phyloP scores from a whole-genome alignment of 2,888 invertebrate genomes.

The Agriotes lineatus region DNA sequence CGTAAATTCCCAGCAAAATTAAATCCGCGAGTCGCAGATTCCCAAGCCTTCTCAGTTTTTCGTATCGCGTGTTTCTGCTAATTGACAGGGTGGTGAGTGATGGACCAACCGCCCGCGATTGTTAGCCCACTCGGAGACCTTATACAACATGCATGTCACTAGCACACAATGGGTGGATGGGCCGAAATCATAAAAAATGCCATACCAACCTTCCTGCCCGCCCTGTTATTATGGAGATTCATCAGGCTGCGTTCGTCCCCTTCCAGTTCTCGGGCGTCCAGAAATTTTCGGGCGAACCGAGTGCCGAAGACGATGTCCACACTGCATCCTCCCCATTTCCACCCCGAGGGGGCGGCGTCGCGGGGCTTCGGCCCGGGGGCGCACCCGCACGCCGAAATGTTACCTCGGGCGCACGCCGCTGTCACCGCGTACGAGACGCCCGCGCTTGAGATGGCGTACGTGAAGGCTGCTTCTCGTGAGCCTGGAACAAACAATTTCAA shows the following conservation, averaged over 20 bases:
- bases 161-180: slow-evolving; percentile 41
- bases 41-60: slow-evolving; percentile 24
- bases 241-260: slow-evolving; percentile 91
- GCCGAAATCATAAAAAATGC: slow-evolving; percentile 39
- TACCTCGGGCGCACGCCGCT: slow-evolving; percentile 91
- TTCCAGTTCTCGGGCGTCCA: slow-evolving; percentile 91
- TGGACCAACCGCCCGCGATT: slow-evolving; percentile 49
- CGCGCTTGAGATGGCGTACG: slow-evolving; percentile 93
- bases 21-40: background rate
- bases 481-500: slow-evolving; percentile 71
- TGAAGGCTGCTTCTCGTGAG: slow-evolving; percentile 92
- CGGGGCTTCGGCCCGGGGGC: slow-evolving; percentile 63
- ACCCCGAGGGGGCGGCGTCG: slow-evolving; percentile 68
- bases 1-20: slow-evolving; percentile 14
- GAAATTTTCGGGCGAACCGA: slow-evolving; percentile 87
- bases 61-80: slow-evolving; percentile 44
- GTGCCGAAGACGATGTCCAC: slow-evolving; percentile 88
- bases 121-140: slow-evolving; percentile 46
- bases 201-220: slow-evolving; percentile 86
- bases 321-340: slow-evolving; percentile 96
- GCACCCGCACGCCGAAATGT: slow-evolving; percentile 88
- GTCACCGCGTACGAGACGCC: slow-evolving; percentile 93
- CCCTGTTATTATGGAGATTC: slow-evolving; percentile 97
- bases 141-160: slow-evolving; percentile 36
- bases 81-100: slow-evolving; percentile 51